Percentiles rank a stretch among this genome's conserved stretches.
Evolutionary conservation across 2,888 invertebrate species (phyloP).

Genomic region (Drosophila niveifrons): DNA sequence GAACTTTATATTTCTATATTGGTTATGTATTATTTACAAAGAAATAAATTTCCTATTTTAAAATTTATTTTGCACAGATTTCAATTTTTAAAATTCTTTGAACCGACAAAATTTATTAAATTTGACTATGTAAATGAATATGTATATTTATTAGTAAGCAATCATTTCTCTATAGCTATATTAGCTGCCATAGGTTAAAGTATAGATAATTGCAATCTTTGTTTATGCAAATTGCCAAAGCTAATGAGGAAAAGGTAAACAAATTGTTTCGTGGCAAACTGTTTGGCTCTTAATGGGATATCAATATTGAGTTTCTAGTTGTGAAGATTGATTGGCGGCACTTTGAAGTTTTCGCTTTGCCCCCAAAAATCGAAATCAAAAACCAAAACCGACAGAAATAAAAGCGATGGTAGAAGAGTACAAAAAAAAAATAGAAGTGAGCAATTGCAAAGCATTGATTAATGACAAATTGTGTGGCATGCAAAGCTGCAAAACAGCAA

Average conservation of each 20-base stretch:
- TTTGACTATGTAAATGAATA: no score
- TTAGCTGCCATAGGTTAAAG: no score
- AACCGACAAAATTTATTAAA: no score
- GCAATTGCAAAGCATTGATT: slow-evolving; percentile 64
- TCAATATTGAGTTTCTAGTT: slow-evolving; percentile 19
- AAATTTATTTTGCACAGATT: no score
- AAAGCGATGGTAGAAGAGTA: slow-evolving; percentile 6
- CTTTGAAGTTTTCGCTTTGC: slow-evolving; percentile 17
- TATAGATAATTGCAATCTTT: background rate
- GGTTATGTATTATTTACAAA: no score
- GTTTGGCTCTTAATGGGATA: slow-evolving; percentile 7
- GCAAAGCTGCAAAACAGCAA: slow-evolving; percentile 42
- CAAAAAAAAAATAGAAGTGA: slow-evolving; percentile 3
- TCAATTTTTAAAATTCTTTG: no score
- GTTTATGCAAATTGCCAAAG: slow-evolving; percentile 6
- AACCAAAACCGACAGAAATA: slow-evolving; percentile 5
- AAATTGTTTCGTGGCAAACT: slow-evolving; percentile 1
- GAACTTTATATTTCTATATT: no score
- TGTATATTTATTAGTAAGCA: no score
- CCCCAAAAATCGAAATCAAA: background rate
- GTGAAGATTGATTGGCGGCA: slow-evolving; percentile 26
- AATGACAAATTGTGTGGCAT: slow-evolving; percentile 73
- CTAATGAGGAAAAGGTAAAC: slow-evolving; percentile 9
- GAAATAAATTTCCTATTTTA: no score
- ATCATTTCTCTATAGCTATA: no score